Percentiles rank a stretch among this genome's conserved stretches.
These are phyloP conservation scores for Hetaerina americana DNA, from an alignment of 1,140 invertebrate species.

Conservation along the genomic window DNA sequence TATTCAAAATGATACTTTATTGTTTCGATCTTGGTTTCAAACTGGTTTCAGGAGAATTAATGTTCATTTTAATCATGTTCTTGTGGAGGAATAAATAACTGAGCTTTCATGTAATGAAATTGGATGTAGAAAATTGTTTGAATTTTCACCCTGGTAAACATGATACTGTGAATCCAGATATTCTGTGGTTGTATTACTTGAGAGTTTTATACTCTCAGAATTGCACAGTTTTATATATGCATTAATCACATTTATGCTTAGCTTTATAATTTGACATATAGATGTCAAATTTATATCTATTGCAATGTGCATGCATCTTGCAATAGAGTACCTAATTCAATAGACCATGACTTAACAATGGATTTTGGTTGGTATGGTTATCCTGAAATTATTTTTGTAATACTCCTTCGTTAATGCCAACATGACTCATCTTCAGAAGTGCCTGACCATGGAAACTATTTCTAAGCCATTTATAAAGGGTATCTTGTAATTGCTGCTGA, in stretches of 20 bases:
- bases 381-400: not conserved
- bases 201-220: not conserved
- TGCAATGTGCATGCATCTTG: not conserved
- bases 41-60: not conserved
- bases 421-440: not conserved
- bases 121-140: no score
- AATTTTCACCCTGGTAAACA: no score
- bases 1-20: no score
- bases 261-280: not conserved
- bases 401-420: not conserved
- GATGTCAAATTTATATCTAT: not conserved
- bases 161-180: no score
- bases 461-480: not conserved
- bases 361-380: not conserved
- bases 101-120: not conserved
- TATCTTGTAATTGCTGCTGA: not conserved
- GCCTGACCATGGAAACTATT: not conserved
- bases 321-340: not conserved
- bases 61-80: not conserved
- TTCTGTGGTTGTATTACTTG: no score
- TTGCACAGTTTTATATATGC: not conserved
- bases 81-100: not conserved
- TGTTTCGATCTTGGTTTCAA: no score
- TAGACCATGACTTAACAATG: not conserved
- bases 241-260: not conserved